These are phyloP conservation scores for Lasiurus borealis DNA, from an alignment of 2,113 vertebrate species.

Conservation along the genomic window DNA sequence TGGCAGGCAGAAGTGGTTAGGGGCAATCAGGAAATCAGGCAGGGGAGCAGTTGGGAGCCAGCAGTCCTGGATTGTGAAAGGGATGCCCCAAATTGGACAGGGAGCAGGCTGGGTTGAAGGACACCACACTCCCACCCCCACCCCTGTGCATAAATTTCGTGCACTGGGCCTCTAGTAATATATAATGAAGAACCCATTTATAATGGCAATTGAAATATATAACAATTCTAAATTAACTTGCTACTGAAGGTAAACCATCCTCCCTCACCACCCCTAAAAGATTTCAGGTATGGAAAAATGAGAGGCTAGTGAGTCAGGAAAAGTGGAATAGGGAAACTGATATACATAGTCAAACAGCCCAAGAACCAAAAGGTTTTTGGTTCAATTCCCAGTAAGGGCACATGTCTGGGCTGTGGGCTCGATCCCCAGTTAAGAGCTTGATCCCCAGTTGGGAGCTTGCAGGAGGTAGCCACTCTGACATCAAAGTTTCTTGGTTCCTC, in stretches of 20 bases:
- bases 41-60: too few species aligned
- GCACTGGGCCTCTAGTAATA: not conserved
- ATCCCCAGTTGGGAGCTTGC: not conserved
- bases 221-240: constrained; percentile 43
- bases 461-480: not conserved
- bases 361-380: not conserved
- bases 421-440: not conserved
- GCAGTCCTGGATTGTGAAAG: too few species aligned
- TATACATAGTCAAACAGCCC: not conserved
- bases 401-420: not conserved
- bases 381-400: not conserved
- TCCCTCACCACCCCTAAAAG: not conserved
- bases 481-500: not conserved
- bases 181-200: not conserved
- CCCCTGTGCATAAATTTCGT: too few species aligned
- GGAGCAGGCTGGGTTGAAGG: too few species aligned
- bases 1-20: too few species aligned
- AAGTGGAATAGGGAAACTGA: not conserved
- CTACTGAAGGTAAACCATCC: not conserved
- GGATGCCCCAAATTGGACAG: too few species aligned
- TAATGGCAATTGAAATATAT: constrained; percentile 38
- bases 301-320: not conserved
- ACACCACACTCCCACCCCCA: too few species aligned
- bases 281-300: not conserved
- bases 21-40: too few species aligned